These are phyloP conservation scores for Leucopsar rothschildi DNA, from an alignment of 2,113 vertebrate genomes.

Conservation along the genomic window DNA sequence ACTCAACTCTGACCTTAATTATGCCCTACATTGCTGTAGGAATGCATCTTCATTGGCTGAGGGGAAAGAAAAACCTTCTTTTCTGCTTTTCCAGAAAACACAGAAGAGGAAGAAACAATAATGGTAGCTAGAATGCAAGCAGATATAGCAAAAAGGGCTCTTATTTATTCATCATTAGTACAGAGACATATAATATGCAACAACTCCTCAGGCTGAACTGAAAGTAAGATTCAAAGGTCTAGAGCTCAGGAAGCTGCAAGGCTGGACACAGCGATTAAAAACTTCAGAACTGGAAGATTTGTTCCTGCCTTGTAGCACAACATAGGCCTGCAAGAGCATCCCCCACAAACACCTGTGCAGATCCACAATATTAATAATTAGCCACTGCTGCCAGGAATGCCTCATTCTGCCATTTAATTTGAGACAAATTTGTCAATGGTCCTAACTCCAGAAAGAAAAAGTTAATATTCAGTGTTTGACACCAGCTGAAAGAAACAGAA, in stretches of 20 bases:
- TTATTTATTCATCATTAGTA: not conserved
- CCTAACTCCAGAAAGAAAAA: not conserved
- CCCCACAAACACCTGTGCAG: not conserved
- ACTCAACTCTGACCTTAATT: not conserved
- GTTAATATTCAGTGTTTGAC: not conserved
- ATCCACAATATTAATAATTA: not conserved
- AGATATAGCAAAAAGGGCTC: not conserved
- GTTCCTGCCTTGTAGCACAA: not conserved
- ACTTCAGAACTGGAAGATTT: not conserved
- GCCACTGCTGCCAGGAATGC: not conserved
- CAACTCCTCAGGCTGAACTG: not conserved
- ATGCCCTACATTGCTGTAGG: not conserved
- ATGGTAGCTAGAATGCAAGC: not conserved
- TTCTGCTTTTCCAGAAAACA: not conserved
- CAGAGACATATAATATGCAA: not conserved
- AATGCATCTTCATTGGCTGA: not conserved
- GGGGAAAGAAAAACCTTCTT: not conserved
- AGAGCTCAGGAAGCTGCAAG: not conserved
- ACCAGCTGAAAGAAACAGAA: not conserved
- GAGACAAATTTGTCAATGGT: not conserved
- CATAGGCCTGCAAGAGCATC: not conserved
- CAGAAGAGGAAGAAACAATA: not conserved
- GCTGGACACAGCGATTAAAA: not conserved
- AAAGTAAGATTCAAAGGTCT: not conserved
- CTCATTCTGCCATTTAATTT: not conserved